Conservation (phyloP, 2,888 invertebrate genomes). For the Aspidiotus rigidus region DNA sequence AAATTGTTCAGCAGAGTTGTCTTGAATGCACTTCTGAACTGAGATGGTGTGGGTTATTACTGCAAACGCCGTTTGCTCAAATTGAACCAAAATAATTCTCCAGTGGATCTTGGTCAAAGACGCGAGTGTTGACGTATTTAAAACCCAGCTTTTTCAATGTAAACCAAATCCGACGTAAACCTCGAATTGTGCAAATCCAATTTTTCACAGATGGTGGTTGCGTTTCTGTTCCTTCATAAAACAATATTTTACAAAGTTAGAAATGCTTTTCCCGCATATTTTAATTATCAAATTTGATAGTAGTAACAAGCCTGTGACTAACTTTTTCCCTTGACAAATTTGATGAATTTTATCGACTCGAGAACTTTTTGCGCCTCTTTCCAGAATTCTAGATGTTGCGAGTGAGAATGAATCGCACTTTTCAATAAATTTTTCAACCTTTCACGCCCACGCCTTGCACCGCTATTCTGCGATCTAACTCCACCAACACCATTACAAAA, state of each 20-base stretch:
- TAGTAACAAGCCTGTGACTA: not conserved
- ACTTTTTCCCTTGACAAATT: not conserved
- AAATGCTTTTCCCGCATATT: not conserved
- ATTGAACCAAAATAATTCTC: not conserved
- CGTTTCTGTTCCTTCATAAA: not conserved
- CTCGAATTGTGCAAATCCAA: not conserved
- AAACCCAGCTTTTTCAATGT: not conserved
- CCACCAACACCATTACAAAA: constrained; percentile 10
- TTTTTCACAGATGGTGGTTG: not conserved
- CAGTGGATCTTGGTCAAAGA: not conserved
- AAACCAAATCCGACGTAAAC: not conserved
- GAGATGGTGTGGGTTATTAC: not conserved
- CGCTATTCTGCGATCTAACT: not conserved
- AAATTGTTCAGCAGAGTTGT: not conserved
- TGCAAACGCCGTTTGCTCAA: not conserved
- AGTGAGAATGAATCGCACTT: constrained; percentile 4
- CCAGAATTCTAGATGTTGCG: constrained; percentile 13
- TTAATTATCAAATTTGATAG: not conserved
- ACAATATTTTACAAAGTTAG: not conserved
- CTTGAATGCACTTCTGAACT: not conserved
- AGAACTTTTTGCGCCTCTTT: not conserved
- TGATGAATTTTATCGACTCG: constrained; percentile 5
- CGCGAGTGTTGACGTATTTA: not conserved
- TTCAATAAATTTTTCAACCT: not conserved
- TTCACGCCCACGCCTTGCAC: too few relatives aligned